These are phyloP conservation scores for Burhinus bistriatus DNA, from an alignment of 2,113 vertebrate genomes.

Conservation along the genomic window DNA sequence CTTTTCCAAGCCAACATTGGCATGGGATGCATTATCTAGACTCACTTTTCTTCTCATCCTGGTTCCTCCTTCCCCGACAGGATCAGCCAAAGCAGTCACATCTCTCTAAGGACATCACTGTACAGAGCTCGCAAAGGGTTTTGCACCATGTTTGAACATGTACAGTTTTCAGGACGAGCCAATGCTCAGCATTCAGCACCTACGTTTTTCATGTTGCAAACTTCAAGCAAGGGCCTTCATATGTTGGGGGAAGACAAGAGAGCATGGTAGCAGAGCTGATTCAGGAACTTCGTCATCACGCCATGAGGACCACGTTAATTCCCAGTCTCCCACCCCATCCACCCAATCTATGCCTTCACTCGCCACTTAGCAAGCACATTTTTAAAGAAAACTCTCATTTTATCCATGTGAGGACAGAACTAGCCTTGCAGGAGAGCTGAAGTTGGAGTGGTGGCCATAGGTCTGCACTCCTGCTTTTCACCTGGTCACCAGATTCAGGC, in stretches of 20 bases:
- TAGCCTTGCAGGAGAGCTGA: neutral
- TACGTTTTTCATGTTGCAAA: neutral
- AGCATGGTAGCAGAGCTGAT: fast-evolving
- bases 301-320: fast-evolving
- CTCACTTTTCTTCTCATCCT: neutral
- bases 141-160: fast-evolving
- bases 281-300: neutral
- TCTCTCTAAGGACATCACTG: neutral
- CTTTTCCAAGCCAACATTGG: neutral
- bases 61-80: neutral
- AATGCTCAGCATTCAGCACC: neutral
- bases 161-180: neutral
- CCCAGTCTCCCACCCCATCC: neutral
- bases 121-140: neutral
- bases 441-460: neutral
- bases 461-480: neutral
- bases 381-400: neutral
- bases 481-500: neutral
- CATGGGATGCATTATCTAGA: neutral
- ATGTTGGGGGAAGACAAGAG: neutral
- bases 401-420: neutral
- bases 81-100: neutral
- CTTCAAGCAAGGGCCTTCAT: neutral
- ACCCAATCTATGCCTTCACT: neutral
- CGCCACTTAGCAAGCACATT: neutral